Evolutionary conservation across 2,113 vertebrate species (phyloP), one percentile per base, ranked within the genome.

Genomic region (Guaruba guarouba): DNA sequence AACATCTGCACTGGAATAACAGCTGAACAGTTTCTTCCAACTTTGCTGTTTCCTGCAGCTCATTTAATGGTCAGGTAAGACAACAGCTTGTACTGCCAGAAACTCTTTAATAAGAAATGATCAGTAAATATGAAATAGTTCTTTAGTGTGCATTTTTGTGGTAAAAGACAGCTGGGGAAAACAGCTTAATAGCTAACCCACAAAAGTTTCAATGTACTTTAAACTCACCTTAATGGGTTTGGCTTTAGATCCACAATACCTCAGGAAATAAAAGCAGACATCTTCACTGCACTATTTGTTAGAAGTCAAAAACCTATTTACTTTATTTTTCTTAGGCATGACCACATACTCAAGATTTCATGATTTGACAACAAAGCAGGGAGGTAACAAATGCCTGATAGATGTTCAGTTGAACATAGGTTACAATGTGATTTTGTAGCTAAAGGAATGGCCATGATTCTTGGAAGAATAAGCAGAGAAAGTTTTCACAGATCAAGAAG

Each of bases 41-140:
- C 39, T 63, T 22, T 24, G 31, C 23, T 74, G 19, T 74, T 73
- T 89, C 31, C 24, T 79, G 24, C 41, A 33, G 62, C 24, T 55
- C 33, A 41, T 82, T 91, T 83, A 95, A 74, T 27, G 54, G 37
- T 73, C 57, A 90, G 63, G 41, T 66, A 87, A 88, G 63, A 90
- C 48, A 93, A 68, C 31, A 93, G 41, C 23, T 87, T 91, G 41
- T 82, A 82, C 78, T 93, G 90, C 25, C 78, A 94, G 37, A 89
- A 94, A 66, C n/a, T 54, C 31, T 74, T 94, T 49, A 90, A 76
- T 74, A 82, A 95, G 83, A 90, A 94, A 92, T 52, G 33, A 90
- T 49, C 62, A 27, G 55, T 69, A 90, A 84, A 85, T 74, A 80
- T 18, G 31, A 69, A 39, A 54, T 28, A 41, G 19, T 27, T 76